Evolutionary conservation across 53 echinoderm and acorn worm genomes (phyloP).

Genomic region (Holothuria scabra): DNA sequence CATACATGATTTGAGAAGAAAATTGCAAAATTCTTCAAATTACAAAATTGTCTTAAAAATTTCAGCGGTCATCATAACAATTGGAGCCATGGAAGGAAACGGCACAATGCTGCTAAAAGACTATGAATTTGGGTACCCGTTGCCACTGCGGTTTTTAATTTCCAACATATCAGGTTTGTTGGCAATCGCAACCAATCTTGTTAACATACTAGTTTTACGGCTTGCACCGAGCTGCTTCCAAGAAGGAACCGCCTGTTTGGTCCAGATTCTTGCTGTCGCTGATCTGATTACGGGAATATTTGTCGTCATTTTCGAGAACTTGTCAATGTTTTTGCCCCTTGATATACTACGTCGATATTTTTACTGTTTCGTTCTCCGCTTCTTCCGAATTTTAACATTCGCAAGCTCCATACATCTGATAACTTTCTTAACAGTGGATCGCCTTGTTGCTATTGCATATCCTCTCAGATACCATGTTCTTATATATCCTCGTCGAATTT

Average conservation of each 20-base stretch:
- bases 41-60: no score
- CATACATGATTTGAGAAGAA: no score
- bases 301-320: constrained; percentile 4
- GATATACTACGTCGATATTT: background rate
- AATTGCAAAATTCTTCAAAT: no score
- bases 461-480: background rate
- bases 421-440: background rate
- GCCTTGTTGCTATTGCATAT: background rate
- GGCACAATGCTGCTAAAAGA: no score
- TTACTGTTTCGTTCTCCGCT: background rate
- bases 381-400: background rate
- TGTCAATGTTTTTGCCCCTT: background rate
- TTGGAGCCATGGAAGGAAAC: no score
- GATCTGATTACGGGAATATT: background rate
- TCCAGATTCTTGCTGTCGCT: constrained; percentile 2
- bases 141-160: background rate
- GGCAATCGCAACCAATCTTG: background rate
- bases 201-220: constrained; percentile 9
- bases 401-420: background rate
- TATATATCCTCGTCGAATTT: background rate
- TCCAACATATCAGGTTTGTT: background rate
- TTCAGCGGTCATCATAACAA: no score
- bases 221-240: constrained; percentile 5
- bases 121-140: background rate
- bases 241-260: background rate